Conservation (phyloP, 2,888 invertebrate genomes). For the Mystacides longicornis region DNA sequence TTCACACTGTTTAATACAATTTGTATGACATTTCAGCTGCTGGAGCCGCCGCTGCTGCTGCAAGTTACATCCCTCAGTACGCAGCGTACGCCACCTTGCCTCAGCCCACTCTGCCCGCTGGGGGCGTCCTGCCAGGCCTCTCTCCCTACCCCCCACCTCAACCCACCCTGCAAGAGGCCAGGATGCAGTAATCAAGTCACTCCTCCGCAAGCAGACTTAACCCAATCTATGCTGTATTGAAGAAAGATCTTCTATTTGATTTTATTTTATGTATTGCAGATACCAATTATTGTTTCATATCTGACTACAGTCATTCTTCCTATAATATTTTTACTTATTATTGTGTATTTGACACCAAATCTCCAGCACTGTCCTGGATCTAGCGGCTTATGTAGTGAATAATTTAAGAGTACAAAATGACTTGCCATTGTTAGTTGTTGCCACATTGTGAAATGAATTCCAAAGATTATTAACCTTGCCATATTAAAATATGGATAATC, state of each 20-base stretch:
- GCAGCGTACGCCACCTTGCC: constrained; percentile 60
- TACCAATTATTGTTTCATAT: too few relatives aligned
- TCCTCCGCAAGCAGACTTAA: too few relatives aligned
- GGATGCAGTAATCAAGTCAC: constrained; percentile 55
- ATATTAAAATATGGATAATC: neutral
- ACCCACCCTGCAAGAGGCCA: constrained; percentile 67
- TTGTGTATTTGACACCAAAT: too few relatives aligned
- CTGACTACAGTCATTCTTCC: too few relatives aligned
- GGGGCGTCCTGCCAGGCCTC: constrained; percentile 56
- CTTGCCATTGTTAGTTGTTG: neutral
- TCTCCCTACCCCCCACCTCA: constrained; percentile 53
- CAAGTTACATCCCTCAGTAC: constrained; percentile 68
- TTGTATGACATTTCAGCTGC: constrained; percentile 5
- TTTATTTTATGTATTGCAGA: too few relatives aligned
- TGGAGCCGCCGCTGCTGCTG: constrained; percentile 46
- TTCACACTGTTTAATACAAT: too few relatives aligned
- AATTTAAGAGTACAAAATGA: neutral
- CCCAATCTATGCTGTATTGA: too few relatives aligned
- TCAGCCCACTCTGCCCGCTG: constrained; percentile 50
- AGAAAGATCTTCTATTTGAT: too few relatives aligned
- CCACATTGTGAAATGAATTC: neutral
- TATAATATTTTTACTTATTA: too few relatives aligned
- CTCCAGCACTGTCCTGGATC: too few relatives aligned
- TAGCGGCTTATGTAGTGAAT: neutral
- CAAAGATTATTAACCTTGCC: neutral